These are phyloP conservation scores for Taenioides sp. DNA, from an alignment of 2,797 vertebrate genomes.

Conservation along the genomic window DNA sequence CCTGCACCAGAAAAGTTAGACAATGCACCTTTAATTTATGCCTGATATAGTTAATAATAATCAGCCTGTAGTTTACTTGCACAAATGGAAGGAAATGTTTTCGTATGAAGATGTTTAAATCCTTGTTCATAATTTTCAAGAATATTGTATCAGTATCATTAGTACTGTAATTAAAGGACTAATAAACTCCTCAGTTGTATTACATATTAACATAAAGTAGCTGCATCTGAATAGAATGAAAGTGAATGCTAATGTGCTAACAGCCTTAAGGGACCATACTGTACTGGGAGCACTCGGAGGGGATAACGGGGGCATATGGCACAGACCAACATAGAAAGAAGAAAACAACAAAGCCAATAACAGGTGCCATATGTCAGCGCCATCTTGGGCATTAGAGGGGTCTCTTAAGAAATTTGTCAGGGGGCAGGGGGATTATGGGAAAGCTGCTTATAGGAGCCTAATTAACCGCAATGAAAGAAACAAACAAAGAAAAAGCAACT, in stretches of 20 bases:
- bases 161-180: too few relatives aligned
- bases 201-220: too few relatives aligned
- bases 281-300: not conserved
- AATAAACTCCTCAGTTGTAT: too few relatives aligned
- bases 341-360: slow-evolving; percentile 61
- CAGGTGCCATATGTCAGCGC: slow-evolving; percentile 65
- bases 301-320: slow-evolving; percentile 44
- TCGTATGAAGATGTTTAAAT: too few relatives aligned
- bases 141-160: too few relatives aligned
- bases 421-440: slow-evolving; percentile 54
- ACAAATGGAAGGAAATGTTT: too few relatives aligned
- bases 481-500: slow-evolving; percentile 21
- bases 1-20: too few relatives aligned
- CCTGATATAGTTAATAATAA: too few relatives aligned
- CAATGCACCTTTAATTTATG: too few relatives aligned
- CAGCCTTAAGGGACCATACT: not conserved
- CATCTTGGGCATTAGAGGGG: slow-evolving; percentile 51
- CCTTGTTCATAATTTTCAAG: too few relatives aligned
- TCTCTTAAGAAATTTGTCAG: slow-evolving; percentile 53
- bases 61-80: too few relatives aligned
- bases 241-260: slow-evolving; percentile 16
- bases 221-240: not conserved
- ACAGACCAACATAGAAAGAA: slow-evolving; percentile 8
- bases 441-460: slow-evolving; percentile 63
- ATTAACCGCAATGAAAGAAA: slow-evolving; percentile 44